phyloP scores from a whole-genome alignment of 2,888 invertebrate species.

The Epicampocera succincta region DNA sequence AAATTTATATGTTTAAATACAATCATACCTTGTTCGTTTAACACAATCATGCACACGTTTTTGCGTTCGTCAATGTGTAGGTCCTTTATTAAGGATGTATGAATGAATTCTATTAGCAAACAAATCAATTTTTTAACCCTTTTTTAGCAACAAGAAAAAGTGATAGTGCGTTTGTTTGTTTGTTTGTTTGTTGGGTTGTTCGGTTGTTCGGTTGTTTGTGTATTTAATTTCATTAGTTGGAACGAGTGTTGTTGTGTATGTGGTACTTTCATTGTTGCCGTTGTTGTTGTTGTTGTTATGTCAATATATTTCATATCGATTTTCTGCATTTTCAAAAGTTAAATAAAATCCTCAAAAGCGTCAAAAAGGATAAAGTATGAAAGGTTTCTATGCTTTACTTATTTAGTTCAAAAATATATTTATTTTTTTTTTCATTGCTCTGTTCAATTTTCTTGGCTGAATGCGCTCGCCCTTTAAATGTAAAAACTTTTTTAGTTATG shows the following conservation, averaged over 20 bases:
- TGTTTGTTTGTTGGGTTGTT: neutral
- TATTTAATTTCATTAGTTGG: constrained; percentile 1
- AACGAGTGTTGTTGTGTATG: constrained; percentile 12
- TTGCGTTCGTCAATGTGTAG: neutral
- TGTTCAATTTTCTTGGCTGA: constrained; percentile 42
- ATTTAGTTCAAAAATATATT: constrained; percentile 34
- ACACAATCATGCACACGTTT: neutral
- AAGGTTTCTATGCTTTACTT: constrained; percentile 53
- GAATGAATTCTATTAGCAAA: constrained; percentile 59
- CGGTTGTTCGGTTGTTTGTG: constrained; percentile 1
- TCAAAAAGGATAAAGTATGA: constrained; percentile 36
- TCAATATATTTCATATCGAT: constrained; percentile 52
- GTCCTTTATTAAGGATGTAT: neutral
- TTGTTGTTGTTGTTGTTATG: constrained; percentile 20
- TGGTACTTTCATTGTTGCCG: neutral
- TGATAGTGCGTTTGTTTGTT: neutral
- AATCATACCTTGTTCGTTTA: constrained; percentile 40
- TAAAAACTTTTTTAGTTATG: neutral
- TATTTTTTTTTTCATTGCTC: neutral
- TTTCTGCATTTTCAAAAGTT: constrained; percentile 34
- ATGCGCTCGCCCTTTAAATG: constrained; percentile 16
- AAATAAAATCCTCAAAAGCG: constrained; percentile 55
- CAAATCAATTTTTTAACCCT: constrained; percentile 64
- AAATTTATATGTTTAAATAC: constrained; percentile 26
- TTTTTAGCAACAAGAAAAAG: constrained; percentile 11